Evolutionary conservation across 2,888 invertebrate genomes (phyloP), one percentile per base, ranked within the genome.

Genomic region (Chalcosyrphus nemorum): DNA sequence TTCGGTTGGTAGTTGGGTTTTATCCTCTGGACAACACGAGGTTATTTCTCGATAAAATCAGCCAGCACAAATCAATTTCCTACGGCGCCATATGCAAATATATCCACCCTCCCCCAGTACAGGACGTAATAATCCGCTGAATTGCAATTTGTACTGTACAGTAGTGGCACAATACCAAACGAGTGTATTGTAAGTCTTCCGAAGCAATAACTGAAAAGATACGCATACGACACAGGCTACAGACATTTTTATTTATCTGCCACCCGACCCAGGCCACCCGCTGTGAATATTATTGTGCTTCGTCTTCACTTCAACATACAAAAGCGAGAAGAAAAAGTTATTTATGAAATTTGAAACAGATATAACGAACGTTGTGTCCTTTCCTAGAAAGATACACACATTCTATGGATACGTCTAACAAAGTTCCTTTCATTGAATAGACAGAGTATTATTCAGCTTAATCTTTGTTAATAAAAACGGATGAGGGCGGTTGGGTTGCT

Each of bases 291-390:
- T 43, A 27, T n/a, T 61, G n/a, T n/a, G 43, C 45, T 29, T 17
- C 61, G 29, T 61, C 17, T 45, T 45, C 43, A 45, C 43, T 29
- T 43, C 61, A 61, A 61, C 45, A 29, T 0, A 57, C 38, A 24
- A 32, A 0, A 41, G 24, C 27, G 35, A 32, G n/a, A 61, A 41
- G 24, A 45, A 54, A 32, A 19, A 61, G 45, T 45, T 61, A 45
- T 61, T 61, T 45, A 45, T 61, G 45, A 45, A 61, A 61, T 61
- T 61, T 19, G 45, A 61, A 61, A 32, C 45, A 45, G 43, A 61
- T 61, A 61, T 19, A n/a, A 61, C 27, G 43, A 45, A 11, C 6
- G 17, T 61, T 24, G 38, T 29, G 27, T 45, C 29, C 59, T 29
- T 19, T 21, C 19, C 13, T 38, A 41, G 29, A 19, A 17, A 9